Percentiles rank a stretch among this genome's conserved stretches.
Conservation (phyloP, 2,113 vertebrate genomes). For the Microcebus tavaratra region DNA sequence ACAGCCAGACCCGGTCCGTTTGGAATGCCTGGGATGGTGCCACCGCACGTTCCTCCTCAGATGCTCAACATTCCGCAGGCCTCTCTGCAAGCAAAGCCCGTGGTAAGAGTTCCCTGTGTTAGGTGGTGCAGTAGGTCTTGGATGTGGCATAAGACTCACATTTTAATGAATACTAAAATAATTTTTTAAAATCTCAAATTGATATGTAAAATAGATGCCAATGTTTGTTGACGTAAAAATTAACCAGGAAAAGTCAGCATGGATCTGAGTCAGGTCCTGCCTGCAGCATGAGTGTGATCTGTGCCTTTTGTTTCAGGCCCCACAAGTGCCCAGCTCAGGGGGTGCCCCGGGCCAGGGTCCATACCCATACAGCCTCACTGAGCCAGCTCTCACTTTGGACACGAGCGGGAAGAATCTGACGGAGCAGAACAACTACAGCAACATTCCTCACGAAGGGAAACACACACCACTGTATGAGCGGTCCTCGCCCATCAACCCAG, state of each 20-base stretch:
- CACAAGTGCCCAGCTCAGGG: slow-evolving; percentile 85
- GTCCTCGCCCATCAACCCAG: slow-evolving; percentile 91
- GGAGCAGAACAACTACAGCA: slow-evolving; percentile 93
- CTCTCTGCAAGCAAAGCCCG: slow-evolving; percentile 88
- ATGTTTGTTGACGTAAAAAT: background rate
- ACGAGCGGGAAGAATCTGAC: slow-evolving; percentile 87
- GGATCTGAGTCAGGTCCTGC: background rate
- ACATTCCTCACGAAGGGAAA: slow-evolving; percentile 95
- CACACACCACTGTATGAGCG: slow-evolving; percentile 96
- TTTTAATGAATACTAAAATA: background rate
- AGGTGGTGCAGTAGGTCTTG: background rate
- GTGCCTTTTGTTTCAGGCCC: slow-evolving; percentile 80
- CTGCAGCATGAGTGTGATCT: background rate
- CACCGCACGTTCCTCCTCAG: slow-evolving; percentile 89
- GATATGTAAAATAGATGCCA: background rate
- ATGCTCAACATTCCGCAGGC: slow-evolving; percentile 94
- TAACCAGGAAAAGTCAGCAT: background rate
- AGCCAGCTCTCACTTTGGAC: slow-evolving; percentile 87
- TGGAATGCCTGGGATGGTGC: slow-evolving; percentile 90
- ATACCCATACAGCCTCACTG: slow-evolving; percentile 86
- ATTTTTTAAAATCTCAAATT: background rate
- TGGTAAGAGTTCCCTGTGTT: slow-evolving; percentile 83
- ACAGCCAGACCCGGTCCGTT: slow-evolving; percentile 93
- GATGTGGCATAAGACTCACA: background rate
- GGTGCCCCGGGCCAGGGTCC: slow-evolving; percentile 87